Percentiles rank a stretch among this genome's conserved stretches.
phyloP scores from a whole-genome alignment of 1,140 invertebrate species.

The Papilio glaucus region DNA sequence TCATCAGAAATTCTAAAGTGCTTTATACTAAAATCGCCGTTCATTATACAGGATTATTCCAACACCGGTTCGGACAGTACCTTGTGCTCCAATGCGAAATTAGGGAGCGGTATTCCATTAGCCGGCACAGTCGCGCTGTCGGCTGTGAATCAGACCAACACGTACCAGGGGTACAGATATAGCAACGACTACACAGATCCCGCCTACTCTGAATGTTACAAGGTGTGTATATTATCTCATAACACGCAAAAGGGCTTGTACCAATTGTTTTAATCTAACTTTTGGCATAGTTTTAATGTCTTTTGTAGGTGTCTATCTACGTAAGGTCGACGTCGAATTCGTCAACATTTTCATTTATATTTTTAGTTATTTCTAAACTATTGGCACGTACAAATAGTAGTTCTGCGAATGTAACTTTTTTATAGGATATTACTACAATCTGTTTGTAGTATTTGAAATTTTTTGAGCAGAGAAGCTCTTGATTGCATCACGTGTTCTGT shows the following conservation, averaged over 20 bases:
- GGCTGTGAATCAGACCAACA: slow-evolving; percentile 83
- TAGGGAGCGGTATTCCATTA: slow-evolving; percentile 85
- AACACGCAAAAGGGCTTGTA: slow-evolving; percentile 7
- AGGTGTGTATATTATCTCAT: slow-evolving; percentile 50
- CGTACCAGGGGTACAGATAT: slow-evolving; percentile 88
- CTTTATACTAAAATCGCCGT: slow-evolving; percentile 30
- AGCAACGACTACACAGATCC: slow-evolving; percentile 94
- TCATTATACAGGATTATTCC: slow-evolving; percentile 80
- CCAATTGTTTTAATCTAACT: neutral
- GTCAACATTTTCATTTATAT: neutral
- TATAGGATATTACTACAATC: neutral
- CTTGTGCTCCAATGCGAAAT: slow-evolving; percentile 73
- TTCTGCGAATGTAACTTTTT: neutral
- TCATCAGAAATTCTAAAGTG: neutral
- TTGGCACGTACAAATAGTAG: neutral
- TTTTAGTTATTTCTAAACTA: slow-evolving; percentile 22
- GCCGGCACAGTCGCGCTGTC: slow-evolving; percentile 90
- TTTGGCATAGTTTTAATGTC: neutral
- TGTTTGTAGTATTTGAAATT: too few relatives aligned
- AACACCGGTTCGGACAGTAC: slow-evolving; percentile 82
- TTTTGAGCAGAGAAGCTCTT: too few relatives aligned
- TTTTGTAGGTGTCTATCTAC: neutral
- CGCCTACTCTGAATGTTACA: slow-evolving; percentile 86
- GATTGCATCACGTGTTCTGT: neutral
- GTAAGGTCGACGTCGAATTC: neutral